These are phyloP conservation scores for Andrena cerasifolii DNA, from an alignment of 1,140 invertebrate species.

Conservation along the genomic window DNA sequence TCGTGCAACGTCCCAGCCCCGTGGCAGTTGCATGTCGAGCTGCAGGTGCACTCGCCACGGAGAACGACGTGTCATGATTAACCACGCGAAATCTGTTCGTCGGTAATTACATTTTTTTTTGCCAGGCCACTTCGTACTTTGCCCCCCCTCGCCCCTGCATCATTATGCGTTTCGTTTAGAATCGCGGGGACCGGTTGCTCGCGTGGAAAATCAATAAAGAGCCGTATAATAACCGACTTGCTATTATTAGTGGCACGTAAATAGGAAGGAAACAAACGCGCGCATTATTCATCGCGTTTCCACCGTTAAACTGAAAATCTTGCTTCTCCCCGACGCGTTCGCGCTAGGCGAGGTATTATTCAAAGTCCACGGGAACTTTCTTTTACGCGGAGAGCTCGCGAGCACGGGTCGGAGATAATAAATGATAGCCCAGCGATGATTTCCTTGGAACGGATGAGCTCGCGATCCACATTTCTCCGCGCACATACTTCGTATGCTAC, in stretches of 20 bases:
- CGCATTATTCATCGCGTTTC: conserved; percentile 16
- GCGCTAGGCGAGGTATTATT: neutral
- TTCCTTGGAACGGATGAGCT: neutral
- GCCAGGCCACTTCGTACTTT: neutral
- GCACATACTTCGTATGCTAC: neutral
- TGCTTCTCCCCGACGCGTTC: neutral
- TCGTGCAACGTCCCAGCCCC: conserved; percentile 5
- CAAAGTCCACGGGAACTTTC: neutral
- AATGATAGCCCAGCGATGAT: neutral
- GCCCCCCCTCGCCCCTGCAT: neutral
- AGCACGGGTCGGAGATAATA: neutral
- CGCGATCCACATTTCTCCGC: neutral
- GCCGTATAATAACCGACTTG: conserved; percentile 48
- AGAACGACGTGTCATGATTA: conserved; percentile 51
- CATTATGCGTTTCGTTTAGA: conserved; percentile 40
- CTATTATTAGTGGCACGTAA: conserved; percentile 60
- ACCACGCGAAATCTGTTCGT: conserved; percentile 46
- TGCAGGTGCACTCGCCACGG: neutral
- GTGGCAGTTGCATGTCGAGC: conserved; percentile 18
- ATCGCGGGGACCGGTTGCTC: conserved; percentile 37
- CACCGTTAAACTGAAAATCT: neutral
- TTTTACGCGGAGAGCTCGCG: neutral
- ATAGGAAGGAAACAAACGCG: conserved; percentile 49
- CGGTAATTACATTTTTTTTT: conserved; percentile 51
- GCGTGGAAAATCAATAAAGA: conserved; percentile 58